Percentiles rank a stretch among this genome's conserved stretches.
phyloP scores from a whole-genome alignment of 2,797 vertebrate species.

The Pipistrellus kuhlii region DNA sequence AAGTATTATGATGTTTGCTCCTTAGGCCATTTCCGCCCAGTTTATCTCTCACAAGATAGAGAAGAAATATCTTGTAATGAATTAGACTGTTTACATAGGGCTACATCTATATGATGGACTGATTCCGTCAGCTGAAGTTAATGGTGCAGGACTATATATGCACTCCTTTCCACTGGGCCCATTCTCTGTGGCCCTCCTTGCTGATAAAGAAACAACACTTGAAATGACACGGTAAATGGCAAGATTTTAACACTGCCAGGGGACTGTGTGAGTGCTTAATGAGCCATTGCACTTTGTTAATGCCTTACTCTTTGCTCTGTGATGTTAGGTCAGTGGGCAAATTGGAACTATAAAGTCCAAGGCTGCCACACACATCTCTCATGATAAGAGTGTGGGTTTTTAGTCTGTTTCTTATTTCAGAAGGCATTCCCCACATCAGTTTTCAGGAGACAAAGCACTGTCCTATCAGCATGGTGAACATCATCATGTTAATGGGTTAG shows the following conservation, averaged over 20 bases:
- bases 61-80: background rate
- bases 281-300: slow-evolving; percentile 72
- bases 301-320: slow-evolving; percentile 69
- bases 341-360: slow-evolving; percentile 56
- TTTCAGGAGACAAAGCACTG: background rate
- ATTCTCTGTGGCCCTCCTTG: slow-evolving; percentile 40
- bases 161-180: slow-evolving; percentile 17
- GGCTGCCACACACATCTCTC: slow-evolving; percentile 38
- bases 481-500: background rate
- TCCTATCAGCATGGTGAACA: background rate
- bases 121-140: slow-evolving; percentile 50
- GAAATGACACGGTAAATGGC: slow-evolving; percentile 65
- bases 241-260: slow-evolving; percentile 71
- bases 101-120: slow-evolving; percentile 24
- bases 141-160: slow-evolving; percentile 30
- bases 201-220: slow-evolving; percentile 54
- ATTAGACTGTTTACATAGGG: slow-evolving; percentile 30
- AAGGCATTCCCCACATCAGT: background rate
- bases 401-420: slow-evolving; percentile 18
- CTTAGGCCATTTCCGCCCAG: background rate
- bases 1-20: background rate
- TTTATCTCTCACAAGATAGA: background rate
- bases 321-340: slow-evolving; percentile 68
- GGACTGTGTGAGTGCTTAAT: slow-evolving; percentile 70
- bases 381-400: background rate